These are phyloP conservation scores for Anastatus disparis DNA, from an alignment of 1,140 invertebrate species.

Conservation along the genomic window DNA sequence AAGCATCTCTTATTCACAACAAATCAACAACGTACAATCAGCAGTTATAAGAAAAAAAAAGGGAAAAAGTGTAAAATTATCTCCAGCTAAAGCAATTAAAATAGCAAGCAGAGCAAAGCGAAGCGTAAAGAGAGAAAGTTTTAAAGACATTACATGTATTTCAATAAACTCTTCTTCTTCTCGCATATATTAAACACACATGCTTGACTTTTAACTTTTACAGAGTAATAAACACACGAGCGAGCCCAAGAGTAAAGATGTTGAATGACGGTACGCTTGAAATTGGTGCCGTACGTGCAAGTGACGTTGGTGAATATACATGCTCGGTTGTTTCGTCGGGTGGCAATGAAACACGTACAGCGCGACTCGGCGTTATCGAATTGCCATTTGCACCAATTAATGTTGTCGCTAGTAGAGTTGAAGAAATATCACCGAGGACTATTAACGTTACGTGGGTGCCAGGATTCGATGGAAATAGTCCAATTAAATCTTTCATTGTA, in stretches of 20 bases:
- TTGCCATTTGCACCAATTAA: slow-evolving; percentile 91
- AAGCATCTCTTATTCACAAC: too few species aligned
- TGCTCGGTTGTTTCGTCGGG: slow-evolving; percentile 87
- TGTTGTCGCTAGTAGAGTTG: slow-evolving; percentile 78
- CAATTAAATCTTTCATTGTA: slow-evolving; percentile 92
- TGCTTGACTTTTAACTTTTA: too few species aligned
- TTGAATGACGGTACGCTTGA: slow-evolving; percentile 81
- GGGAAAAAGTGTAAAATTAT: too few species aligned
- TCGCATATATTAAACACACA: too few species aligned
- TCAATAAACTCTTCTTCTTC: too few species aligned
- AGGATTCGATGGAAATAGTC: slow-evolving; percentile 96
- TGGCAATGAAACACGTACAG: slow-evolving; percentile 90
- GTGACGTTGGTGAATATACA: slow-evolving; percentile 84
- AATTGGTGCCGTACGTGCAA: slow-evolving; percentile 82
- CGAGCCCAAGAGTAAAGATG: slow-evolving; percentile 77
- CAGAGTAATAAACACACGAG: slow-evolving; percentile 73
- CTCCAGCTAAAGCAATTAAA: too few species aligned
- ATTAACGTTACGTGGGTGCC: slow-evolving; percentile 95
- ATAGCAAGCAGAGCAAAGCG: background rate
- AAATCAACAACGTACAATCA: too few species aligned
- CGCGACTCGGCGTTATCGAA: slow-evolving; percentile 89
- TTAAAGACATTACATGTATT: too few species aligned
- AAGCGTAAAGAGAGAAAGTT: too few species aligned
- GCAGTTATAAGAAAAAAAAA: too few species aligned
- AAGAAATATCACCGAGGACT: slow-evolving; percentile 66